Conservation (phyloP, 2,888 invertebrate species). For the Lasioglossum marginatum region DNA sequence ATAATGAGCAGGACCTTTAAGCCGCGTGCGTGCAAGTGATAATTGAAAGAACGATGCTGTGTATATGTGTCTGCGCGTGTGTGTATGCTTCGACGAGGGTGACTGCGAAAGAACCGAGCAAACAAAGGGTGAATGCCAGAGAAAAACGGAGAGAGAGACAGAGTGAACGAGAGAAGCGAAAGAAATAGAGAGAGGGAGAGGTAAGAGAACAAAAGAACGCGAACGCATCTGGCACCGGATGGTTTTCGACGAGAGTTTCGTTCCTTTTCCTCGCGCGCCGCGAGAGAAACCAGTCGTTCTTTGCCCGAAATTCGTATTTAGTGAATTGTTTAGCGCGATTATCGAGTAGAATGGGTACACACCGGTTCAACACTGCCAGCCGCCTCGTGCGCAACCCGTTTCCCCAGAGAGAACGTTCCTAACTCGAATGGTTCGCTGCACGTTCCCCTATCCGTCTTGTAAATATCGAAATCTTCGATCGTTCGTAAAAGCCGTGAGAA, state of each 20-base stretch:
- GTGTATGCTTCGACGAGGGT: constrained; percentile 23
- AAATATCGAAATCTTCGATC: neutral
- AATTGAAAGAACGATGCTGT: constrained; percentile 31
- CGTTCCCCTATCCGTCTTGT: neutral
- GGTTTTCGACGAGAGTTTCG: constrained; percentile 33
- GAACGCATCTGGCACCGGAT: constrained; percentile 28
- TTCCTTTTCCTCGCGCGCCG: constrained; percentile 5
- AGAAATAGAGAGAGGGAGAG: constrained; percentile 8
- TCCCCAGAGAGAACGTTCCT: neutral
- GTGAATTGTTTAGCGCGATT: constrained; percentile 28
- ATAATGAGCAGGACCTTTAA: constrained; percentile 59
- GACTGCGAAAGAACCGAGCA: constrained; percentile 37
- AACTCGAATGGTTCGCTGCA: neutral
- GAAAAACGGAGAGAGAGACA: neutral
- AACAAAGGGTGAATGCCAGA: constrained; percentile 17
- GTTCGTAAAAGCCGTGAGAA: constrained; percentile 3
- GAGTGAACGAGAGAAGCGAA: constrained; percentile 7
- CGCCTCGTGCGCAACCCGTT: neutral
- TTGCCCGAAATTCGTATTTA: constrained; percentile 27
- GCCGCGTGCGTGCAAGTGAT: constrained; percentile 48
- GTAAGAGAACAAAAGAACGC: constrained; percentile 22
- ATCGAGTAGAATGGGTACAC: neutral
- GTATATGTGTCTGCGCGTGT: constrained; percentile 19
- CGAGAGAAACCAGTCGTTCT: constrained; percentile 12
- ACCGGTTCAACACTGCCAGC: neutral